phyloP scores from a whole-genome alignment of 2,888 invertebrate species.

The Myopa tessellatipennis region DNA sequence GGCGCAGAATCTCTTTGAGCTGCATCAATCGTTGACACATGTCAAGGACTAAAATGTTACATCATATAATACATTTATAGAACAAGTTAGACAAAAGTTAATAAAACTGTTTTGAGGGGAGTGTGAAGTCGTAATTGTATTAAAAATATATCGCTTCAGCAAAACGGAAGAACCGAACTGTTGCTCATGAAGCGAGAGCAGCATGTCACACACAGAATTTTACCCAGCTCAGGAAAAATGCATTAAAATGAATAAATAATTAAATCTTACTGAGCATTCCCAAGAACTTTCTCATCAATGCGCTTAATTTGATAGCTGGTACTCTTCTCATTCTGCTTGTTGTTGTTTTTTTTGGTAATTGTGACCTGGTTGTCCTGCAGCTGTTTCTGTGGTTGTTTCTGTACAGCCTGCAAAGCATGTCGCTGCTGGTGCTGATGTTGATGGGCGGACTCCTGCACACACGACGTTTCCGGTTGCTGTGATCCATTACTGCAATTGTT shows the following conservation, averaged over 20 bases:
- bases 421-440: conserved; percentile 34
- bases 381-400: conserved; percentile 38
- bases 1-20: no score
- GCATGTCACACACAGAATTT: no score
- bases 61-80: no score
- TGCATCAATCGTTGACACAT: no score
- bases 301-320: conserved; percentile 61
- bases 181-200: no score
- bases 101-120: no score
- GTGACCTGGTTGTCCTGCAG: conserved; percentile 35
- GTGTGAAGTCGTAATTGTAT: no score
- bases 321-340: conserved; percentile 58
- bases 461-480: not conserved
- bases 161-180: no score
- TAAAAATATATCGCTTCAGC: no score
- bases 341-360: conserved; percentile 49
- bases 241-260: not conserved
- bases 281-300: conserved; percentile 59
- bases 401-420: conserved; percentile 18
- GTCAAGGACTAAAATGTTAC: no score
- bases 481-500: conserved; percentile 32
- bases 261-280: conserved; percentile 59
- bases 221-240: not conserved
- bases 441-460: not conserved
- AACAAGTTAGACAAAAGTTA: no score